A percentile compares a stretch with the other conserved stretches of the same genome.
Conservation (phyloP, 2,888 invertebrate species). For the Ectropis crepuscularia region DNA sequence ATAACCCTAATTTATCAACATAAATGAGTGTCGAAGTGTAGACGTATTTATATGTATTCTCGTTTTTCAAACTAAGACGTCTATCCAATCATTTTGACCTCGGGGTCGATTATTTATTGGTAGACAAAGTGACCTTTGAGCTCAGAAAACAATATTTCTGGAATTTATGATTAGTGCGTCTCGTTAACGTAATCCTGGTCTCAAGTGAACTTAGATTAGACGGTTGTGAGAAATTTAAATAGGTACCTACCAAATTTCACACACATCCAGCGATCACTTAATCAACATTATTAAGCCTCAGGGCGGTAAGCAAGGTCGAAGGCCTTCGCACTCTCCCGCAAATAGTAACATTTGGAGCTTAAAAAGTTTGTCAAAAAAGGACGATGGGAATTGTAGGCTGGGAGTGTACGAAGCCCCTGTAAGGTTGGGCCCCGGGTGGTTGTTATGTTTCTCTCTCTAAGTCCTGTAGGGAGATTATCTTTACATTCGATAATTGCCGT, state of each 20-base stretch:
- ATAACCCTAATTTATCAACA: slow-evolving; percentile 42
- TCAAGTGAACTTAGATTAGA: slow-evolving; percentile 9
- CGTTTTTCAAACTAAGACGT: slow-evolving; percentile 56
- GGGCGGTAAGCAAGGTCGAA: too few species aligned
- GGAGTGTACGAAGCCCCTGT: too few species aligned
- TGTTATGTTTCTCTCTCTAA: neutral
- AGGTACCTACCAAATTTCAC: too few species aligned
- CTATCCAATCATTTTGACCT: slow-evolving; percentile 59
- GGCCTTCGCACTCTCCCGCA: too few species aligned
- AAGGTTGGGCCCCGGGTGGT: too few species aligned
- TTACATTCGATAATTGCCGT: neutral
- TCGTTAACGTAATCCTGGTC: slow-evolving; percentile 42
- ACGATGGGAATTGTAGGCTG: too few species aligned
- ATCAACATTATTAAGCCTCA: too few species aligned
- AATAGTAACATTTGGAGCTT: too few species aligned
- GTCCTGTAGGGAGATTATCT: neutral
- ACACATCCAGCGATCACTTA: too few species aligned
- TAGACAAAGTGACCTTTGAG: slow-evolving; percentile 45
- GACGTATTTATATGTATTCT: slow-evolving; percentile 38
- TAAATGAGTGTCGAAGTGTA: slow-evolving; percentile 40
- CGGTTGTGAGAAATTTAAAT: slow-evolving; percentile 9
- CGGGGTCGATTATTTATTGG: slow-evolving; percentile 63
- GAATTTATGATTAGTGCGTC: slow-evolving; percentile 44
- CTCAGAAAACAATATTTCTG: slow-evolving; percentile 48
- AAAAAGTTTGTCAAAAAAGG: too few species aligned